phyloP scores from a whole-genome alignment of 2,797 vertebrate species.

The Poeciliopsis gracilis region DNA sequence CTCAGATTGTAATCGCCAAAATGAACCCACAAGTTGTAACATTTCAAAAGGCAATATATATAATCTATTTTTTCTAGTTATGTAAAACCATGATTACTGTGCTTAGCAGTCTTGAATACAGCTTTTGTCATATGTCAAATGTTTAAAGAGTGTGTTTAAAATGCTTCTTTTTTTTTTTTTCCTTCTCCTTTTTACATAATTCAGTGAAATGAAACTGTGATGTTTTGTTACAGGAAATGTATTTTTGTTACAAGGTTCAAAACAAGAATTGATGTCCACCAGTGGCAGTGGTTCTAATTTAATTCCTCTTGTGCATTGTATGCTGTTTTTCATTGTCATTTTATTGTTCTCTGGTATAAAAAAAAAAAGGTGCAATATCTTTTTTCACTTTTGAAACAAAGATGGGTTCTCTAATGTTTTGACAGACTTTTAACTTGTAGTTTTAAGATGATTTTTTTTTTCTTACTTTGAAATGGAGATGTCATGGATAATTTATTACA shows the following conservation, averaged over 20 bases:
- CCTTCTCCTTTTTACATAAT: slow-evolving; percentile 82
- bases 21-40: slow-evolving; percentile 88
- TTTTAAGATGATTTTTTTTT: slow-evolving; percentile 74
- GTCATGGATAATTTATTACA: slow-evolving; percentile 85
- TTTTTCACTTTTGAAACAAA: slow-evolving; percentile 88
- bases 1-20: slow-evolving; percentile 82
- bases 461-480: slow-evolving; percentile 77
- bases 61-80: slow-evolving; percentile 88
- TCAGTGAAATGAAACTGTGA: slow-evolving; percentile 88
- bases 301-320: slow-evolving; percentile 85
- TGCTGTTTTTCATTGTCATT: slow-evolving; percentile 86
- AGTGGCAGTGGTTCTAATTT: slow-evolving; percentile 83
- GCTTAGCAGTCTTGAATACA: slow-evolving; percentile 98
- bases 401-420: slow-evolving; percentile 86
- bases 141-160: slow-evolving; percentile 82
- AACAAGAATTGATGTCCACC: slow-evolving; percentile 71
- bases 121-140: slow-evolving; percentile 75
- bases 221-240: slow-evolving; percentile 88
- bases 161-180: slow-evolving; percentile 72
- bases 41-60: slow-evolving; percentile 92
- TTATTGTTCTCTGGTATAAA: slow-evolving; percentile 86
- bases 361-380: slow-evolving; percentile 86
- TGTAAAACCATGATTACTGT: slow-evolving; percentile 85
- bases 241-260: slow-evolving; percentile 82
- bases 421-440: slow-evolving; percentile 85